Base-by-base conservation (phyloP, 2,888 invertebrate genomes). In the Pheosia gnoma region DNA sequence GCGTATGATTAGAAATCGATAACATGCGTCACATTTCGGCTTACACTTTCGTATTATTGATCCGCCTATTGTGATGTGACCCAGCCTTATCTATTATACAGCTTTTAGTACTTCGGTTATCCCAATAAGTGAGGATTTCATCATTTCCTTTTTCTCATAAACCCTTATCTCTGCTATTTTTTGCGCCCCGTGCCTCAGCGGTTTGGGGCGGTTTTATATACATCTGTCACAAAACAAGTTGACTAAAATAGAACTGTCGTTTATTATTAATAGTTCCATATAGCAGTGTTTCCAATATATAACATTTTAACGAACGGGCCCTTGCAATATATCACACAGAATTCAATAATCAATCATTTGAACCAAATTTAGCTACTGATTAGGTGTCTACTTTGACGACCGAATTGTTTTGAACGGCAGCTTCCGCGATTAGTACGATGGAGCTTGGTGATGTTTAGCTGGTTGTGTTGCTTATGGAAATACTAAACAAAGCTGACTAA, bases 1-100 rank as follows among this genome's bases (percentile, higher is more conserved):
- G 88, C 84, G 90, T 86, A 81, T 85, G 88, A 91, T 91, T 89
- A 89, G 83, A 90, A 90, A 91, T 91, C 91, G 86, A 91, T 92
- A 90, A 87, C 80, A 84, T 87, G 87, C 88, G 87, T 90, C 89
- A 90, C 84, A 86, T 86, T 86, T 85, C 75, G 73, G 75, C 80
- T 80, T 72, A 83, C 81, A 81, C 83, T 82, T 79, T 81, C 76
- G 80, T 81, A 85, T 88, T 88, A 85, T 89, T 84, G 83, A 70
- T 84, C 76, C 74, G 71, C 72, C 85, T 74, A 86, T 88, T 89
- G 88, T 87, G 79, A 81, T 80, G 77, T 79, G 80, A 79, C 80
- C 81, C 78, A 80, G 75, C 77, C 77, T 75, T 87, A 85, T 88
- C 87, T 86, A 79, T 85, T 85, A 86, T 85, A 80, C 79, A 77